phyloP scores from a whole-genome alignment of 2,888 invertebrate species.

The Eilema sororculum region DNA sequence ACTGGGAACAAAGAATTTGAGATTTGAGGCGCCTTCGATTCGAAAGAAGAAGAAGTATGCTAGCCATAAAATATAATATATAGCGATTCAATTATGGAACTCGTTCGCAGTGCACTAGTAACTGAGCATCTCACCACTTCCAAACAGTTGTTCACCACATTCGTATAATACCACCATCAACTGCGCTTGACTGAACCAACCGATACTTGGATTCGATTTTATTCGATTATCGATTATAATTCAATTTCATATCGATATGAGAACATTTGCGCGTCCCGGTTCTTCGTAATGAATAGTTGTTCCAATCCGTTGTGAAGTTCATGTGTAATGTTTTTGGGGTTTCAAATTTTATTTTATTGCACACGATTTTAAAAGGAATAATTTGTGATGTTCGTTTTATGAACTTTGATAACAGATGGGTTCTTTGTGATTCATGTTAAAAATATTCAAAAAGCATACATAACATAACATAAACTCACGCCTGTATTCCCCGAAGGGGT shows the following conservation, averaged over 20 bases:
- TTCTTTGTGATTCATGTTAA: neutral
- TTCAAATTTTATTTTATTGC: slow-evolving; percentile 42
- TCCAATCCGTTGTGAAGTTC: slow-evolving; percentile 55
- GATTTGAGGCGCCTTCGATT: too few relatives aligned
- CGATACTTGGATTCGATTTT: slow-evolving; percentile 63
- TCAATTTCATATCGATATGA: slow-evolving; percentile 72
- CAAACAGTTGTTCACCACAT: slow-evolving; percentile 68
- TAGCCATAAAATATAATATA: neutral
- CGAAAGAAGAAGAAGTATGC: too few relatives aligned
- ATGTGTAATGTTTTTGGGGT: slow-evolving; percentile 37
- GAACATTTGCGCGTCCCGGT: slow-evolving; percentile 59
- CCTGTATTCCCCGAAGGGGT: too few relatives aligned
- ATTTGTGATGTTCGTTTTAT: neutral
- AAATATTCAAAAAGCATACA: neutral
- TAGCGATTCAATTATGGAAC: slow-evolving; percentile 21
- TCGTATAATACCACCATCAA: slow-evolving; percentile 69
- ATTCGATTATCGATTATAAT: slow-evolving; percentile 74
- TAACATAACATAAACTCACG: too few relatives aligned
- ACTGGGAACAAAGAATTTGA: too few relatives aligned
- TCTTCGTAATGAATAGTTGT: slow-evolving; percentile 55
- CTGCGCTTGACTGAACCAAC: slow-evolving; percentile 62
- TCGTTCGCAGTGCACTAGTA: slow-evolving; percentile 24
- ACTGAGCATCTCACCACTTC: slow-evolving; percentile 41
- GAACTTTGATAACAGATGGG: neutral
- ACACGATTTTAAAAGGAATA: neutral